Percentiles rank a stretch among this genome's conserved stretches.
These are phyloP conservation scores for Schlechtendalia chinensis DNA, from an alignment of 1,140 invertebrate genomes.

Conservation along the genomic window DNA sequence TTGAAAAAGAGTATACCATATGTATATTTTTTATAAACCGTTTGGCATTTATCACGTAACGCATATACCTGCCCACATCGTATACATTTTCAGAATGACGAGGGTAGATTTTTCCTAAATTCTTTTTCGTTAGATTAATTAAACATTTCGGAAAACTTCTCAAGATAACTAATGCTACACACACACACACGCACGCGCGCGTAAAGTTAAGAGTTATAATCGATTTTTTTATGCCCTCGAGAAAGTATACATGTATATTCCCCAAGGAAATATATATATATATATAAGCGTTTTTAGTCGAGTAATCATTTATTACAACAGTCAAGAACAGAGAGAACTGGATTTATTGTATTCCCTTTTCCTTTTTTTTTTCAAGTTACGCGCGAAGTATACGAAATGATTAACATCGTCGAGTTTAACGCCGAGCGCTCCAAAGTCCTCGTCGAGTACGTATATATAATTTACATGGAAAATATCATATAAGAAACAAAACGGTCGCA, in stretches of 20 bases:
- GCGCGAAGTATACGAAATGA: background rate
- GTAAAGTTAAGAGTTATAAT: slow-evolving; percentile 1
- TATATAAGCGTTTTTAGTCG: background rate
- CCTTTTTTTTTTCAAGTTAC: slow-evolving; percentile 8
- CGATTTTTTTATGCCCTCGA: background rate
- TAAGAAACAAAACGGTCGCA: background rate
- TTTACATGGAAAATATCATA: background rate
- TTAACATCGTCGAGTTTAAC: slow-evolving; percentile 24
- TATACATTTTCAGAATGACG: too few relatives aligned
- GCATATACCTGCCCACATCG: too few relatives aligned
- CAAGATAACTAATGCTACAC: background rate
- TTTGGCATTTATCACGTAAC: too few relatives aligned
- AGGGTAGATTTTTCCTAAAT: too few relatives aligned
- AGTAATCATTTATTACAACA: slow-evolving; percentile 25
- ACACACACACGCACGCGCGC: background rate
- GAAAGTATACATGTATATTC: background rate
- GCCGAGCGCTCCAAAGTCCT: background rate
- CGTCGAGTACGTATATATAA: too few relatives aligned
- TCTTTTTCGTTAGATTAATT: background rate
- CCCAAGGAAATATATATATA: background rate
- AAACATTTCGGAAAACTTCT: background rate
- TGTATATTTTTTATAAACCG: too few relatives aligned
- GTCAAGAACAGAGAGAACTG: slow-evolving; percentile 8
- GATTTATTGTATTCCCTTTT: background rate
- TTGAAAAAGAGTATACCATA: background rate